phyloP scores from a whole-genome alignment of 2,797 vertebrate genomes.

The Spinibarbus caldwelli region DNA sequence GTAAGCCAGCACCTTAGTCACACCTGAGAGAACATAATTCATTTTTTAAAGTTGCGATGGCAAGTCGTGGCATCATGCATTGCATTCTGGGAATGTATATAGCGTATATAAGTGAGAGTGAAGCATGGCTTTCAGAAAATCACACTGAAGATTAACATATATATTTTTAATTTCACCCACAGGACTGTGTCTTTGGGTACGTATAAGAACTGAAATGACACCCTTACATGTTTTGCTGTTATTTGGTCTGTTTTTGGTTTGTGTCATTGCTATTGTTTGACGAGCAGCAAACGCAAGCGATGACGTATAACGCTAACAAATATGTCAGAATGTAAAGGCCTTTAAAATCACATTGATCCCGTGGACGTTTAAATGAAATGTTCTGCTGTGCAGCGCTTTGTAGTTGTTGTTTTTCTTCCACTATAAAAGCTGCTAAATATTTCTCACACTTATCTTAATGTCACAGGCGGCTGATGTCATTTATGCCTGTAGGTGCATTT shows the following conservation, averaged over 20 bases:
- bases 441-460: constrained; percentile 23
- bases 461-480: constrained; percentile 31
- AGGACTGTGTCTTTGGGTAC: constrained; percentile 12
- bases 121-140: background rate
- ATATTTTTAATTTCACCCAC: background rate
- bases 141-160: background rate
- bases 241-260: background rate
- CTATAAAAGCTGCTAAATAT: constrained; percentile 2
- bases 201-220: background rate
- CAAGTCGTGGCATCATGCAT: constrained; percentile 10
- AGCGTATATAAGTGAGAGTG: background rate
- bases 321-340: background rate
- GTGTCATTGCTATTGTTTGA: background rate
- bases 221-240: background rate
- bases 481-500: constrained; percentile 22
- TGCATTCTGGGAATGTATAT: constrained; percentile 27
- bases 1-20: constrained; percentile 1
- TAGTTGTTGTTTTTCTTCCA: background rate
- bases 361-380: background rate
- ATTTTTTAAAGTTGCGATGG: constrained; percentile 30
- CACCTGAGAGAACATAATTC: background rate
- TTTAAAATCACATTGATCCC: background rate
- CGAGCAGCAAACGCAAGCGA: background rate
- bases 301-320: background rate
- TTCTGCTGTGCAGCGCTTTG: background rate